Percentiles rank a stretch among this genome's conserved stretches.
phyloP scores from a whole-genome alignment of 1,140 invertebrate genomes.

The Anthonomus grandis region DNA sequence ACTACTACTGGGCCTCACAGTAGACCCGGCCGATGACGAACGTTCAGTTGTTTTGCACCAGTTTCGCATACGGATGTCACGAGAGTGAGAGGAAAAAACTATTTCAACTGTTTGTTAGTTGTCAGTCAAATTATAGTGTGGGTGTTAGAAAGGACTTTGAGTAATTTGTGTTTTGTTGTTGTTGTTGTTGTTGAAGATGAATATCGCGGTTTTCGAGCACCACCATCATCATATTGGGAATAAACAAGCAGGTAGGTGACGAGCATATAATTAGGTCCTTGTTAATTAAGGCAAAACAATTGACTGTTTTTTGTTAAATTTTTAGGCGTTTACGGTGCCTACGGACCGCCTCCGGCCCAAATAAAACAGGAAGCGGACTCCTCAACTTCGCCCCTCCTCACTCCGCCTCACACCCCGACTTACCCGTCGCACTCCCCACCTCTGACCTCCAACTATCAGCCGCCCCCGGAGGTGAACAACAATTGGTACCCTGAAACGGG shows the following conservation, averaged over 20 bases:
- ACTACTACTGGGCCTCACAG: no score
- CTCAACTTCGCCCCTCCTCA: slow-evolving; percentile 58
- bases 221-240: slow-evolving; percentile 2
- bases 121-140: no score
- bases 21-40: slow-evolving; percentile 12
- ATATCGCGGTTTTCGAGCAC: slow-evolving; percentile 5
- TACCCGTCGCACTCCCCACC: slow-evolving; percentile 51
- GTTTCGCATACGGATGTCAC: slow-evolving; percentile 17
- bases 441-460: slow-evolving; percentile 39
- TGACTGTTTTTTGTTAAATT: no score
- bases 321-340: no score
- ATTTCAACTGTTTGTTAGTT: no score
- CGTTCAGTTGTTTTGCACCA: slow-evolving; percentile 25
- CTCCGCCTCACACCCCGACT: slow-evolving; percentile 70
- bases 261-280: no score
- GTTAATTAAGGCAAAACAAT: no score
- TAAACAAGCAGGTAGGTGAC: neutral
- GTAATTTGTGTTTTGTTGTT: neutral
- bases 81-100: slow-evolving; percentile 5
- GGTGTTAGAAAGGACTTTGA: neutral
- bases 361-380: slow-evolving; percentile 62
- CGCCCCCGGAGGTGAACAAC: slow-evolving; percentile 41
- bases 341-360: slow-evolving; percentile 18
- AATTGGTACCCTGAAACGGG: slow-evolving; percentile 38
- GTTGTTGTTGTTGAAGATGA: neutral